Base-by-base conservation (phyloP, 1,140 invertebrate genomes). In the Drosophila baimaii region DNA sequence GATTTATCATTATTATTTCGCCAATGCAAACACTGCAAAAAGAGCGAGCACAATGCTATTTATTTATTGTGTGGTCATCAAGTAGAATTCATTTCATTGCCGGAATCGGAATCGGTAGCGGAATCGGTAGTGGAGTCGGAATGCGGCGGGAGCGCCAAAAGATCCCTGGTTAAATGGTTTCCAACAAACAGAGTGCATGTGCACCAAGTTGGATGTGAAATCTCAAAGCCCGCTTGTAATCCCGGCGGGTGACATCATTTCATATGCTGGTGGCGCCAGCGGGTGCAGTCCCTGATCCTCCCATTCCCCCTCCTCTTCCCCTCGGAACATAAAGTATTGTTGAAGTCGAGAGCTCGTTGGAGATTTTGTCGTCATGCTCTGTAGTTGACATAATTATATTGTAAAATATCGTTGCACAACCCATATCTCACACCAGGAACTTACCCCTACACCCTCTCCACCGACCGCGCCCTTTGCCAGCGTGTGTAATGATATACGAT, bases 351-450 rank as follows among this genome's bases (percentile, higher is more conserved):
- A 81, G 83, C 82, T 85, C 75, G 75, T 71, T 66, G 79, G 75
- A 82, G 82, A 85, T 85, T 88, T 82, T 75, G 82, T 71, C 75
- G 62, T 76, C 74, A 77, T 73, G 52, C 75, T 79, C 75, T 86
- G 82, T 57, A 86, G 79, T 79, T 85, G 82, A 86, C 82, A 86
- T 86, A 85, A 86, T 85, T 85, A 85, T 85, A 85, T 88, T 88
- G 82, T 85, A 82, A 88, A 85, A 85, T 85, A 88, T 85, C 70
- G 74, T 82, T 82, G 65, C 78, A 78, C 74, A 78, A 54, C 66
- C 64, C 59, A 46, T 52, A 59, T 41, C 65, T 44, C 56, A 29
- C 57, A 35, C 57, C 33, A 13, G 43, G n/a, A n/a, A n/a, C n/a
- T n/a, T n/a, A n/a, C n/a, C n/a, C n/a, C n/a, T n/a, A n/a, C n/a